These are phyloP conservation scores for Girardinus metallicus DNA, from an alignment of 2,797 vertebrate genomes.

Conservation along the genomic window DNA sequence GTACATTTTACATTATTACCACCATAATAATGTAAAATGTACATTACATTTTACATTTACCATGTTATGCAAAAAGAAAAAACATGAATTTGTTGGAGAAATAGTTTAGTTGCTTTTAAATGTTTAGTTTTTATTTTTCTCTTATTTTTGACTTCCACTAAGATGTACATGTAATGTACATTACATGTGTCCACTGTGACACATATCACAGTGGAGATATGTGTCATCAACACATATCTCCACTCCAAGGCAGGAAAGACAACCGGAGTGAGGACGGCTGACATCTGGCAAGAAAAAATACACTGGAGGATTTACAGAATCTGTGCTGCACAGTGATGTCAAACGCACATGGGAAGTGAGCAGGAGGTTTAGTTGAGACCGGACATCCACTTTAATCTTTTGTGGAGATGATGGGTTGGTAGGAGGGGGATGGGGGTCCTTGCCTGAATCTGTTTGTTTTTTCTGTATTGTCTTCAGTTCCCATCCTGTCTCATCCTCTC, in stretches of 20 bases:
- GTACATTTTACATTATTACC: conserved; percentile 11
- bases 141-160: no score
- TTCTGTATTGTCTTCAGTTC: conserved; percentile 58
- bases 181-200: no score
- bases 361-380: conserved; percentile 57
- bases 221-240: conserved; percentile 35
- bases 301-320: conserved; percentile 24
- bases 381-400: conserved; percentile 79
- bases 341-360: conserved; percentile 79
- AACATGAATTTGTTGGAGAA: no score
- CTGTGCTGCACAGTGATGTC: conserved; percentile 62
- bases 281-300: conserved; percentile 28
- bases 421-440: conserved; percentile 35
- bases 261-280: conserved; percentile 21
- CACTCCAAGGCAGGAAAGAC: conserved; percentile 22
- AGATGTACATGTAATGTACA: no score
- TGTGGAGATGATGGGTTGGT: conserved; percentile 41
- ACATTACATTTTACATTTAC: no score
- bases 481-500: conserved; percentile 45
- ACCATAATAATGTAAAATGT: no score
- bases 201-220: no score
- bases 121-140: no score
- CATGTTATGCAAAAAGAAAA: no score
- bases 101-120: no score
- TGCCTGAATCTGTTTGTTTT: conserved; percentile 68